Percentiles rank a stretch among this genome's conserved stretches.
phyloP scores from a whole-genome alignment of 2,888 invertebrate genomes.

The Caenorhabditis zanzibari region DNA sequence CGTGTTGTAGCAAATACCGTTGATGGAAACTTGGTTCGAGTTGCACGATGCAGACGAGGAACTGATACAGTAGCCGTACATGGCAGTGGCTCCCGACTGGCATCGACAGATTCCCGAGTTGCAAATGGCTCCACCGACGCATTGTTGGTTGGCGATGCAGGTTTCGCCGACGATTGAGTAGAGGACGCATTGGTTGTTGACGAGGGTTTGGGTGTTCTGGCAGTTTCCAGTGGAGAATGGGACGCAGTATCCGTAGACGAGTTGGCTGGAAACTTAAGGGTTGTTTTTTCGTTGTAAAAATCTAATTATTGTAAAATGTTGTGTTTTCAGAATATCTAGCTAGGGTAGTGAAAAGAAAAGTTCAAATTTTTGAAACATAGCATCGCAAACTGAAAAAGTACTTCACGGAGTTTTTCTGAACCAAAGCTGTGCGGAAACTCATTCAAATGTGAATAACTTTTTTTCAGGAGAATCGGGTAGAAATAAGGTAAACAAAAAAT shows the following conservation, averaged over 20 bases:
- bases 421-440: too few species aligned
- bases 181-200: slow-evolving; percentile 67
- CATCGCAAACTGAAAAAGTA: too few species aligned
- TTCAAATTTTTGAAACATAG: too few species aligned
- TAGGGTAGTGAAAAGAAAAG: too few species aligned
- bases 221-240: slow-evolving; percentile 57
- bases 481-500: too few species aligned
- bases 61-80: slow-evolving; percentile 69
- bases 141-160: slow-evolving; percentile 65
- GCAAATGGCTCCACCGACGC: slow-evolving; percentile 68
- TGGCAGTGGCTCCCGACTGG: slow-evolving; percentile 49
- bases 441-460: too few species aligned
- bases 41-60: slow-evolving; percentile 39
- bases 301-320: too few species aligned
- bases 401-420: too few species aligned
- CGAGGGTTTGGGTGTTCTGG: slow-evolving; percentile 52
- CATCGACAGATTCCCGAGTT: slow-evolving; percentile 57
- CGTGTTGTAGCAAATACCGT: slow-evolving; percentile 66
- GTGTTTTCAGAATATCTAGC: too few species aligned
- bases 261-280: slow-evolving; percentile 46
- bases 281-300: too few species aligned
- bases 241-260: slow-evolving; percentile 69
- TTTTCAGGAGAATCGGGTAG: too few species aligned
- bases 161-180: slow-evolving; percentile 66
- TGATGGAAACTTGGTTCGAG: slow-evolving; percentile 58